These are phyloP conservation scores for Zapornia atra DNA, from an alignment of 2,113 vertebrate species.

Conservation along the genomic window DNA sequence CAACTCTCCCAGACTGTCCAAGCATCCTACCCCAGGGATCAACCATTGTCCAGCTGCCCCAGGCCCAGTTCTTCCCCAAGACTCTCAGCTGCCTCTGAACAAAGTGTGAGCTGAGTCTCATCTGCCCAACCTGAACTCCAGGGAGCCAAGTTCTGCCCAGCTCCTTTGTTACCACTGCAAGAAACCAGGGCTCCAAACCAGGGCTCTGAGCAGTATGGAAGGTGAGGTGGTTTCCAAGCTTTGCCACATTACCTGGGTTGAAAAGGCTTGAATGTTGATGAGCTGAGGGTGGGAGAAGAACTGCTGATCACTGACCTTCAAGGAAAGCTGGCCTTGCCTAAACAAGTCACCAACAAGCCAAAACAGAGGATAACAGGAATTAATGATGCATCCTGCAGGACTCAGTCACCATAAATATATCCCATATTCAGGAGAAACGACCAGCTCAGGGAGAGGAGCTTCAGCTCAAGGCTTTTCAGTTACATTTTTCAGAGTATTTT, in stretches of 20 bases:
- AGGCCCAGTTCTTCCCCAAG: neutral
- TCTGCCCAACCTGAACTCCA: neutral
- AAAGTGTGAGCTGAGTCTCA: neutral
- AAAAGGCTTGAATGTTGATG: slow-evolving; percentile 84
- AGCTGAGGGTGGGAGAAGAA: slow-evolving; percentile 79
- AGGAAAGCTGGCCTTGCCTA: slow-evolving; percentile 85
- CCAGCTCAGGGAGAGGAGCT: neutral
- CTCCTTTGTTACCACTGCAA: neutral
- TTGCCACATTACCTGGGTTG: slow-evolving; percentile 84
- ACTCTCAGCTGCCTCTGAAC: neutral
- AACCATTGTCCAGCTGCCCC: neutral
- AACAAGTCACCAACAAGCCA: neutral
- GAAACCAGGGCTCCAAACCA: neutral
- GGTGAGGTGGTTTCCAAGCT: neutral
- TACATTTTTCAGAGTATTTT: neutral
- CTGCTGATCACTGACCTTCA: slow-evolving; percentile 82
- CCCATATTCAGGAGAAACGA: neutral
- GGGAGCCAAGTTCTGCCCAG: neutral
- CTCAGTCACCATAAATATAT: neutral
- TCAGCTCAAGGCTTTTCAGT: neutral
- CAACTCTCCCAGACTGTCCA: neutral
- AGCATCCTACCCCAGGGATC: neutral
- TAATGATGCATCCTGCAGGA: neutral
- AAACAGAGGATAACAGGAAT: slow-evolving; percentile 8
- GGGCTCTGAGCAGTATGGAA: neutral